Percentiles rank a stretch among this genome's conserved stretches.
These are phyloP conservation scores for Fragum sueziense DNA, from an alignment of 2,888 invertebrate species.

Conservation along the genomic window DNA sequence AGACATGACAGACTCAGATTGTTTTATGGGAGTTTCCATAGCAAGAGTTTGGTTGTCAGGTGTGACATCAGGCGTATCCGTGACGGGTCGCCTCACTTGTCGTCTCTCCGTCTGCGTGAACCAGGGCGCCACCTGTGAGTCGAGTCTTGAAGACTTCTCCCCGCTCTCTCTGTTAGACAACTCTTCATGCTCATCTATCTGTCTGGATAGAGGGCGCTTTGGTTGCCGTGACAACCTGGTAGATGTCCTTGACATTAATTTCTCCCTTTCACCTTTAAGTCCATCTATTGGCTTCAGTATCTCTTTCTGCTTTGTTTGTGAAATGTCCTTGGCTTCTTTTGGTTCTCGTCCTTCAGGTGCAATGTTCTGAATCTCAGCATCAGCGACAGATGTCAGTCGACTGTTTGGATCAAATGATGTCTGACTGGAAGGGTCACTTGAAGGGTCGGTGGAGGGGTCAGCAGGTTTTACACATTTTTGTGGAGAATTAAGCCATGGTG, in stretches of 20 bases:
- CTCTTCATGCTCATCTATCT: constrained; percentile 26
- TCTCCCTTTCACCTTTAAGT: constrained; percentile 49
- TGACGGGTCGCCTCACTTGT: background rate
- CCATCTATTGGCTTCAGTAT: constrained; percentile 31
- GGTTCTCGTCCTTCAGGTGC: background rate
- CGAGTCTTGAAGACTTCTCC: background rate
- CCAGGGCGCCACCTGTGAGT: constrained; percentile 36
- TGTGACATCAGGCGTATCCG: background rate
- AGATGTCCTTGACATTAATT: constrained; percentile 45
- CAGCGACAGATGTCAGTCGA: constrained; percentile 40
- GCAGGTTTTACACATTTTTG: constrained; percentile 11
- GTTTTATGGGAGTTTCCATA: background rate
- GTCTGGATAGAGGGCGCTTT: constrained; percentile 19
- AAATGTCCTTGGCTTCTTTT: background rate
- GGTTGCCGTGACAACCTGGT: constrained; percentile 39
- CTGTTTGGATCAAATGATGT: constrained; percentile 14
- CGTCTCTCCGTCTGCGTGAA: constrained; percentile 10
- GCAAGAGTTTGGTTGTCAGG: background rate
- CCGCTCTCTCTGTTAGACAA: background rate
- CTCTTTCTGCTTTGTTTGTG: background rate
- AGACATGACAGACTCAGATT: background rate
- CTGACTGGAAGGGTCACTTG: constrained; percentile 10
- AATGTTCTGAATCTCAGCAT: constrained; percentile 39
- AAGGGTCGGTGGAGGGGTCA: background rate
- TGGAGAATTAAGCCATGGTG: constrained; percentile 42